Evolutionary conservation across 2,888 invertebrate species (phyloP).

Genomic region (Hirtodrosophila alboralis): DNA sequence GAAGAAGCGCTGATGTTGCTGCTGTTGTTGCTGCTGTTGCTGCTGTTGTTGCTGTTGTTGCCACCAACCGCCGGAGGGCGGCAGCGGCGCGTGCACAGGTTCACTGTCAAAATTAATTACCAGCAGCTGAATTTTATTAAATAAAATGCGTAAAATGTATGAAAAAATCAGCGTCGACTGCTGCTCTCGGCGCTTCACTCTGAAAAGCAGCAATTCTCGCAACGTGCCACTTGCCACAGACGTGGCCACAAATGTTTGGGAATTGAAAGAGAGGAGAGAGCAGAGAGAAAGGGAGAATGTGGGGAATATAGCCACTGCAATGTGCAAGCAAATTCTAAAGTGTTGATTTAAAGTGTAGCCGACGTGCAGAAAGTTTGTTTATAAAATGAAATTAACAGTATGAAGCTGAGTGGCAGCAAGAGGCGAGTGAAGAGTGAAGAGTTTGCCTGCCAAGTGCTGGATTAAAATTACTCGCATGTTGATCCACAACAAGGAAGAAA

Average conservation of each 20-base stretch:
- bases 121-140: conserved; percentile 72
- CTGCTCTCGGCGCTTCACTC: conserved; percentile 20
- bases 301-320: conserved; percentile 29
- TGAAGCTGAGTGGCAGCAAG: conserved; percentile 1
- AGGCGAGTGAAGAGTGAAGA: not conserved
- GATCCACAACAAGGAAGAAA: conserved; percentile 4
- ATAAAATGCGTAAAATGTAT: conserved; percentile 64
- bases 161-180: conserved; percentile 36
- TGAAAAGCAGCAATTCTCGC: conserved; percentile 32
- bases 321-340: conserved; percentile 63
- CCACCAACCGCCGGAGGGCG: conserved; percentile 31
- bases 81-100: conserved; percentile 65
- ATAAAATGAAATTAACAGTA: conserved; percentile 58
- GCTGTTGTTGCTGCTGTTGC: conserved; percentile 18
- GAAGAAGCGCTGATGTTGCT: conserved; percentile 45
- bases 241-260: conserved; percentile 49
- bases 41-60: conserved; percentile 21
- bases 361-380: conserved; percentile 60
- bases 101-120: conserved; percentile 80
- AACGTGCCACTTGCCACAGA: conserved; percentile 42
- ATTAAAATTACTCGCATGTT: conserved; percentile 32
- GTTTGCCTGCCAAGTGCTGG: conserved; percentile 3
- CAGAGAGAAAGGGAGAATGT: not conserved
- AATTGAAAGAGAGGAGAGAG: not conserved
- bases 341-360: conserved; percentile 68